phyloP scores from a whole-genome alignment of 2,113 vertebrate species.

The Oncorhynchus nerka region DNA sequence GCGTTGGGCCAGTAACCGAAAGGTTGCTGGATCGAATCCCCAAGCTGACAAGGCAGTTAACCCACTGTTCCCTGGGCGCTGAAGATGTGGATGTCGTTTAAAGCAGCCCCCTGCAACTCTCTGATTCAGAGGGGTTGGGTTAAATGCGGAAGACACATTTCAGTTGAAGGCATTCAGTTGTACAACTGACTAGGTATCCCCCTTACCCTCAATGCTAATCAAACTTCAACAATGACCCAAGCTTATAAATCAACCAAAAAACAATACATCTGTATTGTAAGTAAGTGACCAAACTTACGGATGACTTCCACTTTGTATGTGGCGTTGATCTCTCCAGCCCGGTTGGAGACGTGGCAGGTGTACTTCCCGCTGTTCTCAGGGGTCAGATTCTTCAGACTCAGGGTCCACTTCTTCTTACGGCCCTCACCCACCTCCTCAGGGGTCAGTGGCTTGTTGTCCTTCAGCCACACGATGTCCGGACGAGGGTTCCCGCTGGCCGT shows the following conservation, averaged over 20 bases:
- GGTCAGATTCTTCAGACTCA: constrained; percentile 91
- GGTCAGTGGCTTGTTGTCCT: constrained; percentile 86
- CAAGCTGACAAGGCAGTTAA: too few species aligned
- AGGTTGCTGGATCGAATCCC: too few species aligned
- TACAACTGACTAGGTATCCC: too few species aligned
- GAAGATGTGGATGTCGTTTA: too few species aligned
- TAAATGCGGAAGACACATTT: too few species aligned
- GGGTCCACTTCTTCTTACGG: constrained; percentile 92
- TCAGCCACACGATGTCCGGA: constrained; percentile 92
- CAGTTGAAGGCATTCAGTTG: too few species aligned
- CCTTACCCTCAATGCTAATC: background rate
- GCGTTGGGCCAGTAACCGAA: too few species aligned
- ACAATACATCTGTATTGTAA: background rate
- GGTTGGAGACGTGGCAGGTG: constrained; percentile 94
- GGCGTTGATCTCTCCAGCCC: constrained; percentile 93
- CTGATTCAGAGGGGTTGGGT: too few species aligned
- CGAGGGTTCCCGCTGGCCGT: constrained; percentile 91
- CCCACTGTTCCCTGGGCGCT: too few species aligned
- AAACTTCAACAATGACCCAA: constrained; percentile 14
- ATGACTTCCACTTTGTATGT: constrained; percentile 99
- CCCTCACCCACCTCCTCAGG: constrained; percentile 70
- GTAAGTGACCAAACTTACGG: constrained; percentile 80
- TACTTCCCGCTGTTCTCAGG: constrained; percentile 96
- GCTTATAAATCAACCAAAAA: background rate
- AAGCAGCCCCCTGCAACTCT: too few species aligned